A percentile compares a stretch with the other conserved stretches of the same genome.
phyloP scores from a whole-genome alignment of 2,113 vertebrate genomes.

The Microcebus murinus region DNA sequence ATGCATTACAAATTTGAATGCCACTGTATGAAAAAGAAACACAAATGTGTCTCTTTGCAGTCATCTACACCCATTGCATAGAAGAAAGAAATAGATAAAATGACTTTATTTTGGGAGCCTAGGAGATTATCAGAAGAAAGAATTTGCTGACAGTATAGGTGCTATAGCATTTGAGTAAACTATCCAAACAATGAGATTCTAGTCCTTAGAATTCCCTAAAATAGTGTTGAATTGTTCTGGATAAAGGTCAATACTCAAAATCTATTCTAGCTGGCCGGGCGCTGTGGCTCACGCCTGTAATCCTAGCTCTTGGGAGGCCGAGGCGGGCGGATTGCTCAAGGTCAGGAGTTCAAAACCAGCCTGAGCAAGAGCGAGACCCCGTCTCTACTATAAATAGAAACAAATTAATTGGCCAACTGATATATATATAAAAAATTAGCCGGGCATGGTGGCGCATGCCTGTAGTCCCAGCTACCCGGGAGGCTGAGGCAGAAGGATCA shows the following conservation, averaged over 20 bases:
- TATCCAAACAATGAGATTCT: not conserved
- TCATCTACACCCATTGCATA: not conserved
- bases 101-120: not conserved
- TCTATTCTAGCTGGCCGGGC: not conserved
- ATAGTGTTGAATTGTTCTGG: not conserved
- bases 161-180: not conserved
- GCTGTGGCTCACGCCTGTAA: no score
- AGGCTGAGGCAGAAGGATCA: no score
- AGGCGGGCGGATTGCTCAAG: no score
- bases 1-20: constrained; percentile 52
- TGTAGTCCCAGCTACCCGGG: no score
- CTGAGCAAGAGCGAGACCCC: no score
- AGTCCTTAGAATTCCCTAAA: not conserved
- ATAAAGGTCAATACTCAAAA: not conserved
- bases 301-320: no score
- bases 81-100: constrained; percentile 26
- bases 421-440: no score
- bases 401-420: no score
- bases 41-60: not conserved
- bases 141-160: not conserved
- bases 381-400: no score
- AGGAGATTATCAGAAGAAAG: not conserved
- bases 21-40: constrained; percentile 9
- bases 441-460: no score
- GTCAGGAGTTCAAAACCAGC: no score